phyloP scores from a whole-genome alignment of 2,888 invertebrate genomes.

The Drosophila incognita region DNA sequence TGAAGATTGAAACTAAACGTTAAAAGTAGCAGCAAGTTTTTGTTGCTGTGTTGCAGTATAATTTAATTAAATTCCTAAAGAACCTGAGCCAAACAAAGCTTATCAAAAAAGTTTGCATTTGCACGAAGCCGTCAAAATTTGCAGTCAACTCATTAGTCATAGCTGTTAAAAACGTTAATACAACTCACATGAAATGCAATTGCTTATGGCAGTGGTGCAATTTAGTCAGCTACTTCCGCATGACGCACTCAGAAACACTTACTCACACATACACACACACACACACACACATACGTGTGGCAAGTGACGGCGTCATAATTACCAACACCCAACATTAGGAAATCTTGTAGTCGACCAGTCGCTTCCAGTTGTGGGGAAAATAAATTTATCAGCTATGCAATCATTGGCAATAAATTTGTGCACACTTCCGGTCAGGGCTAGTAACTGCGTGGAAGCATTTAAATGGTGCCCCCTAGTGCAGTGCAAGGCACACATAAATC shows the following conservation, averaged over 20 bases:
- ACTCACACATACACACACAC: background rate
- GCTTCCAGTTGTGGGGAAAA: constrained; percentile 53
- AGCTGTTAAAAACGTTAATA: constrained; percentile 51
- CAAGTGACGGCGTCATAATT: constrained; percentile 68
- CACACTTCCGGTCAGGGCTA: constrained; percentile 36
- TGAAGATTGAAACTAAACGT: background rate
- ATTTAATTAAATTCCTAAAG: constrained; percentile 13
- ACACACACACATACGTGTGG: constrained; percentile 20
- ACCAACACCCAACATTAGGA: constrained; percentile 34
- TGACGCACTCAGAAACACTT: constrained; percentile 16
- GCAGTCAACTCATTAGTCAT: constrained; percentile 58
- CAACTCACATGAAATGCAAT: constrained; percentile 64
- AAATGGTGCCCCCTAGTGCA: constrained; percentile 70
- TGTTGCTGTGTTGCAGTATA: background rate
- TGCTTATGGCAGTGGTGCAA: constrained; percentile 51
- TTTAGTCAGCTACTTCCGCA: constrained; percentile 66
- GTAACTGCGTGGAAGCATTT: constrained; percentile 50
- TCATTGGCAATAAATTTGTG: constrained; percentile 71
- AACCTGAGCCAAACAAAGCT: background rate
- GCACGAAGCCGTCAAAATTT: constrained; percentile 34
- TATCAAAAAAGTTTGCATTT: constrained; percentile 18
- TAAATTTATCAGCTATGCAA: constrained; percentile 75
- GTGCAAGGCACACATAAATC: constrained; percentile 72
- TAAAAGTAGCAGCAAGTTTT: background rate
- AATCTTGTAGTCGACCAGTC: constrained; percentile 15